Conservation (phyloP, 2,888 invertebrate genomes). For the Metacarcinus magister region DNA sequence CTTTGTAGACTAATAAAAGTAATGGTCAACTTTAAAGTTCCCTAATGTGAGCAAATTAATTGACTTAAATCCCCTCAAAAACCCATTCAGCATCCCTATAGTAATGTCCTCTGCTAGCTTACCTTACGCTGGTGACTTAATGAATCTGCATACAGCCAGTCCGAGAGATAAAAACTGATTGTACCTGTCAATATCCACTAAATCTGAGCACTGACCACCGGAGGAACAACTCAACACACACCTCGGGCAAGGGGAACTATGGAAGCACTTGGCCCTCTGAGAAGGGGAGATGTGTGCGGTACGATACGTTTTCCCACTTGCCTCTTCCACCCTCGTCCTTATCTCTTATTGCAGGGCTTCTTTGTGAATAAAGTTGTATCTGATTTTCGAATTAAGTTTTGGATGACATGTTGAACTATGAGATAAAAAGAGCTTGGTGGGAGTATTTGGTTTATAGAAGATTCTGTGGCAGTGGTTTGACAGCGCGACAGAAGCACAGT, state of each 20-base stretch:
- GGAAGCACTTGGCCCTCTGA: constrained; percentile 56
- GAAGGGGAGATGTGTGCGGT: constrained; percentile 44
- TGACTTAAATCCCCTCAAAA: not conserved
- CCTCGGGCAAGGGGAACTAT: constrained; percentile 70
- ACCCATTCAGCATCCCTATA: not conserved
- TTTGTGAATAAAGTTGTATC: constrained; percentile 12
- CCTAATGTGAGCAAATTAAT: not conserved
- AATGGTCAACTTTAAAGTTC: constrained; percentile 20
- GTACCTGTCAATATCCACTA: constrained; percentile 47
- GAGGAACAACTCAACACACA: constrained; percentile 50
- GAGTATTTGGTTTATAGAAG: not conserved
- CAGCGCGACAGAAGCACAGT: constrained; percentile 53
- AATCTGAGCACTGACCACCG: constrained; percentile 32
- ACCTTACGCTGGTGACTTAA: constrained; percentile 30
- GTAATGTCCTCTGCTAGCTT: not conserved
- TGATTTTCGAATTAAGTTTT: not conserved
- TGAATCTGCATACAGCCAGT: not conserved
- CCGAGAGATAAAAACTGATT: constrained; percentile 19
- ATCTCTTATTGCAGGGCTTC: not conserved
- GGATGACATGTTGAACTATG: not conserved
- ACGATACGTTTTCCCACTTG: constrained; percentile 44
- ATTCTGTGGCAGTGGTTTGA: constrained; percentile 41
- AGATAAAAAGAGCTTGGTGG: not conserved
- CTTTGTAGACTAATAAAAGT: not conserved
- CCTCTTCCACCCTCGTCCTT: not conserved